Conservation (phyloP, 2,113 vertebrate genomes). For the Trochalopteron elliotii region DNA sequence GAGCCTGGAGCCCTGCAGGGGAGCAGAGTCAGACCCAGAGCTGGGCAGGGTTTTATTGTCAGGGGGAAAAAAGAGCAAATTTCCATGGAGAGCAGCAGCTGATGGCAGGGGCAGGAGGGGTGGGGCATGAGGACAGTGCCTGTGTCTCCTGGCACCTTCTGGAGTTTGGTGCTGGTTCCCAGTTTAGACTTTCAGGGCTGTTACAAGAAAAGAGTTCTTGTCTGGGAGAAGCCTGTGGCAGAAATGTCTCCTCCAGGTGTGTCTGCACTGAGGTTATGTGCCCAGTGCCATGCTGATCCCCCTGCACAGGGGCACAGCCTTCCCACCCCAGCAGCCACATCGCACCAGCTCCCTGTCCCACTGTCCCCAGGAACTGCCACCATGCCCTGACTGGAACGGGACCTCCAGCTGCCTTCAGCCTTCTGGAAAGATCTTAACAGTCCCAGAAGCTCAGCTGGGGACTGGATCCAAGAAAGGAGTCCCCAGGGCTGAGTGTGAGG, state of each 20-base stretch:
- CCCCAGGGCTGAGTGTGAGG: background rate
- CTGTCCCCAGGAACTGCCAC: background rate
- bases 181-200: background rate
- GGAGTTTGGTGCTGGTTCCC: background rate
- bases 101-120: background rate
- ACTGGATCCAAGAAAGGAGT: background rate
- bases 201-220: background rate
- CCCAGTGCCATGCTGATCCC: background rate
- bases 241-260: background rate
- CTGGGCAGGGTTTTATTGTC: background rate
- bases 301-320: background rate
- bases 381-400: background rate
- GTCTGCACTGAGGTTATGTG: background rate
- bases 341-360: background rate
- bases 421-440: background rate
- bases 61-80: background rate
- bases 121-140: background rate
- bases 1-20: constrained; percentile 2
- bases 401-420: background rate
- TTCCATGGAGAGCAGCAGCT: background rate
- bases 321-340: background rate
- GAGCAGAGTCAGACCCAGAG: background rate
- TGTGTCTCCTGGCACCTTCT: fast-evolving
- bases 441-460: background rate
- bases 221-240: background rate